phyloP scores from a whole-genome alignment of 2,888 invertebrate species.

The Hypena proboscidalis region DNA sequence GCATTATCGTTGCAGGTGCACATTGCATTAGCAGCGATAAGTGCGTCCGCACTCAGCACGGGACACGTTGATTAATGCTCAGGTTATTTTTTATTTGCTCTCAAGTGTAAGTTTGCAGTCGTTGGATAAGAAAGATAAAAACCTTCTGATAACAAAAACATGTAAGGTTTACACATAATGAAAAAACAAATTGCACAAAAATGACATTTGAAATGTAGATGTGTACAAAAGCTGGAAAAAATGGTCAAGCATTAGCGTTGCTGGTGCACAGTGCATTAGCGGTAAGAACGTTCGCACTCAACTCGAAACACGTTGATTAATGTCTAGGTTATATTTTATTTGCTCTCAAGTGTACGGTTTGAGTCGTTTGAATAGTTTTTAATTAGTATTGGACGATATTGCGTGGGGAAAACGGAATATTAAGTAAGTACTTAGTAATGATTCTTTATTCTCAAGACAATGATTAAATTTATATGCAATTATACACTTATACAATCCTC shows the following conservation, averaged over 20 bases:
- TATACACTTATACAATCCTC: no score
- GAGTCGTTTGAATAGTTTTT: conserved; percentile 8
- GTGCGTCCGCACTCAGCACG: conserved; percentile 47
- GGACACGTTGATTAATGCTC: conserved; percentile 51
- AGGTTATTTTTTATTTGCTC: conserved; percentile 38
- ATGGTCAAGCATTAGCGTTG: conserved; percentile 30
- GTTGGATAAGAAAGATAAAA: no score
- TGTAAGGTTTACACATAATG: neutral
- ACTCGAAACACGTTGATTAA: conserved; percentile 51
- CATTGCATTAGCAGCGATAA: conserved; percentile 53
- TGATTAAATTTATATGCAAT: no score
- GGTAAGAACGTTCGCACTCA: conserved; percentile 52
- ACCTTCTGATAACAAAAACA: no score
- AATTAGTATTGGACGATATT: conserved; percentile 5
- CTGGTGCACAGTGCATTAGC: conserved; percentile 58
- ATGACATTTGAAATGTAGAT: conserved; percentile 23
- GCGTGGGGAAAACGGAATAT: neutral
- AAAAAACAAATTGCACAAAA: conserved; percentile 21
- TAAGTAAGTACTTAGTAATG: no score
- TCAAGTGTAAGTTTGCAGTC: conserved; percentile 36
- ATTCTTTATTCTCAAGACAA: no score
- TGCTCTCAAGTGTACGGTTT: conserved; percentile 24
- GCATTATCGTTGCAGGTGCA: conserved; percentile 49
- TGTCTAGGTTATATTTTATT: conserved; percentile 40
- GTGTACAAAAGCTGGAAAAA: conserved; percentile 26